phyloP scores from a whole-genome alignment of 2,888 invertebrate species.

The Aporophyla nigra region DNA sequence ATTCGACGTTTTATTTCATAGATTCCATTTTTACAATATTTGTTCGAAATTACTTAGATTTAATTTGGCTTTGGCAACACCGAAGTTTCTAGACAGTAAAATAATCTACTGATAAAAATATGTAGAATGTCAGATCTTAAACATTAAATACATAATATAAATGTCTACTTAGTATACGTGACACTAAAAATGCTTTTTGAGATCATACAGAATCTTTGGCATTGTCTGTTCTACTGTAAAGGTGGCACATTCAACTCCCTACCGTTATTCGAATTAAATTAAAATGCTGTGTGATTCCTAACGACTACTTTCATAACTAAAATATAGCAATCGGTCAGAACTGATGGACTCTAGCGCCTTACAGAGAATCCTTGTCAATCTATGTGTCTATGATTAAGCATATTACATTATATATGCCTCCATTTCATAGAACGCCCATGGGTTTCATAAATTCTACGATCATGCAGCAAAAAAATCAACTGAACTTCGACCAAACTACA shows the following conservation, averaged over 20 bases:
- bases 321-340: conserved; percentile 58
- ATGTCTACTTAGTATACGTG: conserved; percentile 51
- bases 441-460: not conserved
- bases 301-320: conserved; percentile 33
- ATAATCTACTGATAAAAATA: conserved; percentile 45
- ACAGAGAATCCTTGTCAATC: conserved; percentile 18
- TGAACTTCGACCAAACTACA: not conserved
- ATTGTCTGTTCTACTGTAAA: conserved; percentile 61
- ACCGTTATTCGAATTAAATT: conserved; percentile 45
- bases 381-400: not conserved
- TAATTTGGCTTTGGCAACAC: conserved; percentile 76
- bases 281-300: conserved; percentile 61
- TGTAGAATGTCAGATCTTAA: conserved; percentile 60
- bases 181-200: conserved; percentile 66
- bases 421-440: not conserved
- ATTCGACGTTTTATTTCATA: conserved; percentile 63
- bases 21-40: conserved; percentile 58
- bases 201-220: conserved; percentile 68
- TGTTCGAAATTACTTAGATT: conserved; percentile 64
- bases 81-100: conserved; percentile 59
- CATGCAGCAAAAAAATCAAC: not conserved
- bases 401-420: not conserved
- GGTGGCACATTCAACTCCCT: conserved; percentile 67
- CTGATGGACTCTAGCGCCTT: conserved; percentile 47
- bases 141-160: conserved; percentile 44